Evolutionary conservation across 2,797 vertebrate genomes (phyloP), one percentile per base, ranked within the genome.

Genomic region (Adelosebastes latens): DNA sequence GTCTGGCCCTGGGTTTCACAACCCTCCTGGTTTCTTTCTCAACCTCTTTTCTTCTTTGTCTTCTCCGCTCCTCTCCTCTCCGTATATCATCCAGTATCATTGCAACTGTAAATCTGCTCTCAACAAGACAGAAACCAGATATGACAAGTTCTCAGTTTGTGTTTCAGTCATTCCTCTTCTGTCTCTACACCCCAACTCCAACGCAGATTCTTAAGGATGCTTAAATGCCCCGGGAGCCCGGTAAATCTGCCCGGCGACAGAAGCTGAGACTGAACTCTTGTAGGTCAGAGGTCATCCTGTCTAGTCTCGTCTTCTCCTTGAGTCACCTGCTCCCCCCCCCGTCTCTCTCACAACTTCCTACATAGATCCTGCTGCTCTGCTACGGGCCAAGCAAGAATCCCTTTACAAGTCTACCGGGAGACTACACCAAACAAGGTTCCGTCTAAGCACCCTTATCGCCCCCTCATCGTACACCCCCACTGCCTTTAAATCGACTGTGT

Each of bases 171-270:
- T 79, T 65, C 24, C 16, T 80, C 61, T 70, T 36, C 63, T 42
- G 31, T 75, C 34, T 69, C 62, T 60, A 72, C 56, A 68, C n/a
- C 46, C 12, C 20, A n/a, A 72, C 46, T 56, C 52, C 29, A 16
- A 60, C 42, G 12, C 42, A 83, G 52, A 65, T 49, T 72, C 49
- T 88, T 62, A 42, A 75, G 83, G 73, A 81, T 65, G 56, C 81
- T 82, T 82, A 78, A 82, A 82, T 59, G 59, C 29, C 85, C 62
- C 83, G 2, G 31, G 9, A 73, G 76, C 22, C 66, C 8, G 18
- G 32, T 92, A 88, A 91, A 92, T 93, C 81, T 72, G 55, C 79
- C 77, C 1, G 4, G 69, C 8, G 34, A 88, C 86, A 83, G 70
- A 71, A 87, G 69, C 79, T 59, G 62, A 84, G 65, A 79, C 66